Evolutionary conservation across 2,113 vertebrate species (phyloP), one percentile per base, ranked within the genome.

Genomic region (Poicephalus gulielmi): DNA sequence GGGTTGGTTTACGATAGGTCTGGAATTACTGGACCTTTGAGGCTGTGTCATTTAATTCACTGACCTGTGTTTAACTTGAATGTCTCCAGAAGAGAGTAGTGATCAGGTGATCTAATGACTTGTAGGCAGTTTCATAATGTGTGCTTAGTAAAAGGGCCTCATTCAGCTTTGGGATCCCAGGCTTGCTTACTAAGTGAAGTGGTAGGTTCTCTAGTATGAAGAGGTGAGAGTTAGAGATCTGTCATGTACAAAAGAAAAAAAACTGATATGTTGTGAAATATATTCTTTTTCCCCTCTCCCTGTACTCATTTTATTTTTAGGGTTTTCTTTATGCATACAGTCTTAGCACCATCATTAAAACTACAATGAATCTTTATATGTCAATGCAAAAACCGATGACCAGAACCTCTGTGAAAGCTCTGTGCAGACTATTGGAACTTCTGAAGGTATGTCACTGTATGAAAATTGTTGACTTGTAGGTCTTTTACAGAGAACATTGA

Each of bases 331-430:
- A 99, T 93, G 99, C 99, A 6, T 99, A 99, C 92, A 98, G 99
- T 97, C 99, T 99, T 98, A 98, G 99, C 96, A 99, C 98, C 94
- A 99, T 99, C 82, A 98, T 99, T 95, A 99, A 99, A 98, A 99
- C 99, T 44, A 99, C 99, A 64, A 99, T 99, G 99, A 99, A 99
- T 96, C 98, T 99, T 96, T 98, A 99, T 95, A 99, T 99, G 99
- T 99, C 99, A 41, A 98, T 99, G 99, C 99, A 99, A 97, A 98
- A 99, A 90, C 99, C 99, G 88, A 99, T 99, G 99, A 99, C 99
- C 88, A 99, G 99, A 98, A 99, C 99, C 4, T 99, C 99, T 1
- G 99, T 99, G 81, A 99, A 99, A 98, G 99, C 99, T 47, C 97
- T 99, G 5, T 99, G 99, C 95, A 98, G 99, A 81, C 98, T 99